A percentile compares a stretch with the other conserved stretches of the same genome.
Conservation (phyloP, 2,797 vertebrate genomes). For the Centroberyx gerrardi region DNA sequence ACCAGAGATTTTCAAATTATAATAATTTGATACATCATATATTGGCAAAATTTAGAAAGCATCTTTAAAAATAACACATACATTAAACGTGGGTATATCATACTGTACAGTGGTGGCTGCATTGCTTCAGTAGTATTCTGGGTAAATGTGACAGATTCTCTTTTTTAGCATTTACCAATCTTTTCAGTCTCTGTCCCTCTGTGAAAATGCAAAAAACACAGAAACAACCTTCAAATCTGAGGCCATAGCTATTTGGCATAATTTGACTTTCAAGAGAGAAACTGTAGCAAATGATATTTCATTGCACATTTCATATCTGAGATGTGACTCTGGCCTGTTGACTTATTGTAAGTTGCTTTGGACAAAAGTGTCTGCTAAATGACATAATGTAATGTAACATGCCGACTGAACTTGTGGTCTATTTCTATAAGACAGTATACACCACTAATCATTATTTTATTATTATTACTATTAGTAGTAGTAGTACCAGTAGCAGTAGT, state of each 20-base stretch:
- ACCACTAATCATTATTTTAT: neutral
- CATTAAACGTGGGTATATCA: conserved; percentile 20
- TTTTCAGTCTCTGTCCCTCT: conserved; percentile 33
- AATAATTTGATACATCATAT: conserved; percentile 28
- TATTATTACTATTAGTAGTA: too few relatives aligned
- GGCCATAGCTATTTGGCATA: conserved; percentile 55
- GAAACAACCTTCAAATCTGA: conserved; percentile 49
- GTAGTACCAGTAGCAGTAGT: too few relatives aligned
- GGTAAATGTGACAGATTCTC: conserved; percentile 22
- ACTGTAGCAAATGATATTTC: conserved; percentile 51
- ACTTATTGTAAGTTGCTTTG: neutral
- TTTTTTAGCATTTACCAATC: conserved; percentile 10
- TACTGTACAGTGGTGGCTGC: conserved; percentile 4
- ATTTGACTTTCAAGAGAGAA: conserved; percentile 65
- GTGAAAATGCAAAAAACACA: conserved; percentile 31
- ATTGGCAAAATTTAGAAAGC: neutral
- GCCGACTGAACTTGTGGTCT: neutral
- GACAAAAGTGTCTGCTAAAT: too few relatives aligned
- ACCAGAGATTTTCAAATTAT: conserved; percentile 41
- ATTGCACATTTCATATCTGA: conserved; percentile 47
- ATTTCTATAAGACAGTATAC: neutral
- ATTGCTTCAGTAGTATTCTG: conserved; percentile 35
- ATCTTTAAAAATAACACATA: conserved; percentile 9
- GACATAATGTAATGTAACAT: too few relatives aligned
- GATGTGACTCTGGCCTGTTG: conserved; percentile 41